Base-by-base conservation (phyloP, 1,140 invertebrate species). In the Drosophila chauvacae region DNA sequence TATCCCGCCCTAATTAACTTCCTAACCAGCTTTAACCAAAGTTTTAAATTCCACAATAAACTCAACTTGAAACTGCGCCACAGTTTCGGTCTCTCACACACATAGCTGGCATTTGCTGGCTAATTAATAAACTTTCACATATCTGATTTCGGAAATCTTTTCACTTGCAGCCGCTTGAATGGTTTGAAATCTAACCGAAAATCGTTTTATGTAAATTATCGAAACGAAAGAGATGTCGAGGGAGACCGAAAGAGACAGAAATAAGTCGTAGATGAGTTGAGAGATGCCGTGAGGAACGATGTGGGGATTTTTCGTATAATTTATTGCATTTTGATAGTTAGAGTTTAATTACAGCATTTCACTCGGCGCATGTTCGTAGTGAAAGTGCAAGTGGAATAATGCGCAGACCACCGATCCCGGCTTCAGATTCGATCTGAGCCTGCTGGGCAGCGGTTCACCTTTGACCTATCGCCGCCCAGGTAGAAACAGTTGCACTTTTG, bases 71-170 rank as follows among this genome's bases (percentile, higher is more conserved):
- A 47, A 53, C 62, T 72, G 50, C 44, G 56, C 62, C 55, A 44
- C 26, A 23, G 53, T n/a, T 51, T 30, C 7, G 28, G 13, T 23
- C 16, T 50, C 71, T 65, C 51, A 35, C 33, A 66, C 37, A 64
- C 30, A 35, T 48, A 35, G 11, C 23, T 69, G 50, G 62, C 42
- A 72, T 60, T 77, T 73, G 73, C 39, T 84, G 77, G 79, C 65
- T 90, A 90, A 88, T 88, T 88, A 88, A 88, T 88, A 88, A 88
- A 88, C 84, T 88, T 88, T 88, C 84, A 90, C 84, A 90, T 75
- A 66, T 90, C 69, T 69, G 71, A 63, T 78, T 66, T 81, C 53
- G 61, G 53, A 79, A 56, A 78, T 68, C 87, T 80, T 88, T 88
- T 88, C 84, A 87, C 84, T 87, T 87, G 84, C 72, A 84, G 64